phyloP scores from a whole-genome alignment of 2,888 invertebrate species.

The Camptogramma bilineatum region DNA sequence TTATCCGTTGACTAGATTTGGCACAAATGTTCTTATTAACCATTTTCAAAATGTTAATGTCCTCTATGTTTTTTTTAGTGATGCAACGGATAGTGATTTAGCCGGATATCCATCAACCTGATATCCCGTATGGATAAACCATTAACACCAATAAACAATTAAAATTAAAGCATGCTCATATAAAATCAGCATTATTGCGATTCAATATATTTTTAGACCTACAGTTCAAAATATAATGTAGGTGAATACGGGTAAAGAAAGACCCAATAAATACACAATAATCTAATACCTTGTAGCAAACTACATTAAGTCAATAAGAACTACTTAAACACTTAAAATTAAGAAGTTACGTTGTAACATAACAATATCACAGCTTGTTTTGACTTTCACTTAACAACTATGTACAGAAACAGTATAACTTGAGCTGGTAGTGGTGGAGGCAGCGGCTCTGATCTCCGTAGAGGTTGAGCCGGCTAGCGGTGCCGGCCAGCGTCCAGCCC shows the following conservation, averaged over 20 bases:
- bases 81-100: no score
- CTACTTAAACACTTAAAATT: conserved; percentile 13
- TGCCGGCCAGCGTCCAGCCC: conserved; percentile 86
- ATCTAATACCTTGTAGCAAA: background rate
- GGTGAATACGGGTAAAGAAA: no score
- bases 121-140: no score
- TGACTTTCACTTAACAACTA: conserved; percentile 36
- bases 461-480: conserved; percentile 91
- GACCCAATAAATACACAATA: background rate
- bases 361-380: conserved; percentile 52
- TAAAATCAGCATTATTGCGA: background rate
- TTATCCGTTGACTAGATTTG: conserved; percentile 1
- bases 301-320: background rate
- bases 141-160: background rate
- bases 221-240: background rate
- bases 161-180: no score
- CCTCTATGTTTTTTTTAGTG: no score
- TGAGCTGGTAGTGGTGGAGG: conserved; percentile 89
- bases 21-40: background rate
- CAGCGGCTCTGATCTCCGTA: conserved; percentile 93
- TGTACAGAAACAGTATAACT: conserved; percentile 91
- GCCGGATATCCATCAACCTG: no score
- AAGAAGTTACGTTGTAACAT: conserved; percentile 14
- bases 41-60: background rate
- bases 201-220: background rate